A percentile compares a stretch with the other conserved stretches of the same genome.
Conservation (phyloP, 92 coral and sea anemone species). For the Chrysogorgia sp. region DNA sequence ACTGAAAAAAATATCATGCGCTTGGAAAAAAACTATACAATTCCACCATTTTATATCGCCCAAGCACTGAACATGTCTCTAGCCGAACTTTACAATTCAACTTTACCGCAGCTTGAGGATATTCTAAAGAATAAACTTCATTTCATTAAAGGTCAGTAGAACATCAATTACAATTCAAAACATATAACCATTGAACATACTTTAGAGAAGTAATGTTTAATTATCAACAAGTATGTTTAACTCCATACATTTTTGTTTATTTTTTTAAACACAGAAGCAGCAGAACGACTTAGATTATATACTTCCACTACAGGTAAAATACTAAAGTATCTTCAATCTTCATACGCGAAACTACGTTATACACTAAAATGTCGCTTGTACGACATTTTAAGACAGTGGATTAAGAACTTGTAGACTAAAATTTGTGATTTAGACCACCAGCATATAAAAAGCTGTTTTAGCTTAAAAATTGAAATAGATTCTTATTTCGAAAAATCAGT, state of each 20-base stretch:
- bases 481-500: too few species aligned
- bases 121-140: conserved; percentile 17
- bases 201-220: not conserved
- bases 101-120: conserved; percentile 37
- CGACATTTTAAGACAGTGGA: too few species aligned
- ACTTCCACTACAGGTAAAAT: conserved; percentile 13
- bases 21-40: conserved; percentile 3
- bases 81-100: conserved; percentile 22
- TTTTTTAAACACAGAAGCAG: conserved; percentile 9
- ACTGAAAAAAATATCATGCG: conserved; percentile 26
- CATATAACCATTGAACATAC: not conserved
- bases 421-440: too few species aligned
- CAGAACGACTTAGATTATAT: not conserved
- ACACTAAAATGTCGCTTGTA: too few species aligned
- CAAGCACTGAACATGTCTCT: conserved; percentile 29
- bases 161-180: not conserved
- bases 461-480: too few species aligned
- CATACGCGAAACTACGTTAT: not conserved
- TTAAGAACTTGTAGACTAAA: too few species aligned
- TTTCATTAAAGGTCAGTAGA: conserved; percentile 24
- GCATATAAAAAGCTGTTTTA: too few species aligned
- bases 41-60: conserved; percentile 37
- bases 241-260: not conserved
- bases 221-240: too few species aligned
- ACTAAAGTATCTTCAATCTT: too few species aligned